Evolutionary conservation across 2,888 invertebrate species (phyloP).

Genomic region (Ochlodes sylvanus): DNA sequence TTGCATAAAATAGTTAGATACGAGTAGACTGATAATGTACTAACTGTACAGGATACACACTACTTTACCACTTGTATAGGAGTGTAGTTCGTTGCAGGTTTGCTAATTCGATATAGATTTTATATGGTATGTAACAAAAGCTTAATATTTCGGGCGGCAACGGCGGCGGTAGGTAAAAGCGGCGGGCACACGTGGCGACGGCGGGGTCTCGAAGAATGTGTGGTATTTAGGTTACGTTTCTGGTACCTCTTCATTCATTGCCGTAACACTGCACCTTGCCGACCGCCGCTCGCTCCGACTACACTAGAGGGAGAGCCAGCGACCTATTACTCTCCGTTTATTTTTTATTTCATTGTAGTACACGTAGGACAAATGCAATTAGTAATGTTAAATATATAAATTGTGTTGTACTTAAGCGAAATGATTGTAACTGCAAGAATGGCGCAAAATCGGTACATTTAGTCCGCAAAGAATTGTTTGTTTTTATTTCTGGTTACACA

Average conservation of each 20-base stretch:
- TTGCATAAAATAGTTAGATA: too few relatives aligned
- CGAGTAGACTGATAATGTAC: too few relatives aligned
- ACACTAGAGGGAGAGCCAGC: constrained; percentile 41
- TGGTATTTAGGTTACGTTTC: constrained; percentile 83
- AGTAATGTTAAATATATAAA: too few relatives aligned
- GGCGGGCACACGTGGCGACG: constrained; percentile 72
- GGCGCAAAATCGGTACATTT: too few relatives aligned
- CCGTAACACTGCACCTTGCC: constrained; percentile 77
- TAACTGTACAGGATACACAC: not conserved
- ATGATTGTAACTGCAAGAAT: too few relatives aligned
- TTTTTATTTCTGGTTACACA: not conserved
- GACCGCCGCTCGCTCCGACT: constrained; percentile 33
- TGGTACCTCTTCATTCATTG: constrained; percentile 83
- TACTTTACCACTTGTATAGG: not conserved
- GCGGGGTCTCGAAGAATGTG: constrained; percentile 75
- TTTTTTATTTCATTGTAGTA: not conserved
- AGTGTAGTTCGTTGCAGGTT: constrained; percentile 10
- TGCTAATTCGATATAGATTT: constrained; percentile 39
- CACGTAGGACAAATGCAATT: too few relatives aligned
- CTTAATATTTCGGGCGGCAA: constrained; percentile 54
- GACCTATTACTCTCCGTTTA: not conserved
- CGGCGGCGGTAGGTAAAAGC: constrained; percentile 75
- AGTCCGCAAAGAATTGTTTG: too few relatives aligned
- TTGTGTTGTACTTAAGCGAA: too few relatives aligned
- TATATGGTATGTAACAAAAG: constrained; percentile 43